Base-by-base conservation (phyloP, 2,888 invertebrate genomes). In the Dioctria linearis region DNA sequence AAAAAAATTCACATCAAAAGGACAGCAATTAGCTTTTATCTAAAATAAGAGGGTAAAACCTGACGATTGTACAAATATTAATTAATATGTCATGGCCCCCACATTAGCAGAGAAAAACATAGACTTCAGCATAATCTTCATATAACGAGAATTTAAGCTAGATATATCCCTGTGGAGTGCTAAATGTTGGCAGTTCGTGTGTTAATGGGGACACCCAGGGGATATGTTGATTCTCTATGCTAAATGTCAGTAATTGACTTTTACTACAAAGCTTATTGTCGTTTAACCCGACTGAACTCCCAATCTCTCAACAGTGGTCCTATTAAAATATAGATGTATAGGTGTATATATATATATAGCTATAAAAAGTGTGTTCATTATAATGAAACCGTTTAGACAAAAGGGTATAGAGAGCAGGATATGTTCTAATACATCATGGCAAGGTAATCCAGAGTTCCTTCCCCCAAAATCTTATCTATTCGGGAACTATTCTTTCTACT, bases 161-260 rank as follows among this genome's bases (percentile, higher is more conserved):
- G 11, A 42, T 42, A n/a, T 57, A 57, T 59, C 63, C 73, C 49
- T 9, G 43, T 25, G 13, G 63, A 49, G 76, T 63, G 61, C 37
- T 40, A 25, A 63, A 61, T 61, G 37, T 54, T 61, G 13, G 63
- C 43, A 63, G 13, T 76, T 61, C n/a, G 6, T 8, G 76, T 61
- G 63, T 57, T 61, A 63, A 63, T 76, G 46, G 49, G 46, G 63
- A 6, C n/a, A 40, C 49, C 42, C 73, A n/a, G 42, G 57, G 42
- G 51, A 69, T 40, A 59, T 59, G 73, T 57, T 73, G 40, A 59
- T 61, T 25, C 39, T 54, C 42, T n/a, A 73, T 73, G 57, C 25
- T 73, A 57, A 54, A 73, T 59, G 73, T 42, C 9, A 8, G 73
- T 73, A 73, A 73, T 59, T 73, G 73, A 73, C 73, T 73, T 57